These are phyloP conservation scores for Scomber colias DNA, from an alignment of 2,113 vertebrate species.

Conservation along the genomic window DNA sequence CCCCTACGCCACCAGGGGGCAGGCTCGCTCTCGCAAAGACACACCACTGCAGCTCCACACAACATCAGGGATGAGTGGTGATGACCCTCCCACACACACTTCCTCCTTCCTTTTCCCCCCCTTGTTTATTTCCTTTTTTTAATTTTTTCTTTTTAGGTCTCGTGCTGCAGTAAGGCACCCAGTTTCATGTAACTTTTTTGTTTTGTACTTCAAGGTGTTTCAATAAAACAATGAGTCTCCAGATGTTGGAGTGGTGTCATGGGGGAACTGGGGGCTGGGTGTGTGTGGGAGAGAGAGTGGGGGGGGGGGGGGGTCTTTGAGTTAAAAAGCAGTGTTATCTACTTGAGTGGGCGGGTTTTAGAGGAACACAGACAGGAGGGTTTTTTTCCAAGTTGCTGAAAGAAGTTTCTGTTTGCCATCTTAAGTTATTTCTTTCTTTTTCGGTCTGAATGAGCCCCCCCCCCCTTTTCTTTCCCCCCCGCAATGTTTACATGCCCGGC, in stretches of 20 bases:
- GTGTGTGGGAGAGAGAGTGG: not conserved
- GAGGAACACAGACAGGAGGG: not conserved
- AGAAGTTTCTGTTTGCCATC: not conserved
- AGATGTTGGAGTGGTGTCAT: slow-evolving; percentile 65
- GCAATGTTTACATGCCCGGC: not conserved
- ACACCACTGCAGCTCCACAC: slow-evolving; percentile 73
- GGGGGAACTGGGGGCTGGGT: slow-evolving; percentile 18
- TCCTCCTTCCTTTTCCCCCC: slow-evolving; percentile 48
- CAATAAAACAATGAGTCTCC: slow-evolving; percentile 84
- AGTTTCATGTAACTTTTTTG: slow-evolving; percentile 84
- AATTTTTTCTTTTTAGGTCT: slow-evolving; percentile 73
- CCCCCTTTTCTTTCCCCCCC: not conserved
- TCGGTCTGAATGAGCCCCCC: not conserved
- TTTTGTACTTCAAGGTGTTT: slow-evolving; percentile 85
- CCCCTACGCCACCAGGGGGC: slow-evolving; percentile 71
- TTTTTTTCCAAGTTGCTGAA: not conserved
- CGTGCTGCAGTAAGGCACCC: slow-evolving; percentile 63
- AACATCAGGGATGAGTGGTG: slow-evolving; percentile 82
- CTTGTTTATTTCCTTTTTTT: slow-evolving; percentile 57
- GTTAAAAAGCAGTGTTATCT: not conserved
- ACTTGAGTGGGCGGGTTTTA: not conserved
- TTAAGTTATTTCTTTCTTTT: not conserved
- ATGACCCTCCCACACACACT: slow-evolving; percentile 60
- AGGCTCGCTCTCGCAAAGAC: slow-evolving; percentile 70
- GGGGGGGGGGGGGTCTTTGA: not conserved